Evolutionary conservation across 1,140 invertebrate genomes (phyloP).

Genomic region (Sitophilus oryzae): DNA sequence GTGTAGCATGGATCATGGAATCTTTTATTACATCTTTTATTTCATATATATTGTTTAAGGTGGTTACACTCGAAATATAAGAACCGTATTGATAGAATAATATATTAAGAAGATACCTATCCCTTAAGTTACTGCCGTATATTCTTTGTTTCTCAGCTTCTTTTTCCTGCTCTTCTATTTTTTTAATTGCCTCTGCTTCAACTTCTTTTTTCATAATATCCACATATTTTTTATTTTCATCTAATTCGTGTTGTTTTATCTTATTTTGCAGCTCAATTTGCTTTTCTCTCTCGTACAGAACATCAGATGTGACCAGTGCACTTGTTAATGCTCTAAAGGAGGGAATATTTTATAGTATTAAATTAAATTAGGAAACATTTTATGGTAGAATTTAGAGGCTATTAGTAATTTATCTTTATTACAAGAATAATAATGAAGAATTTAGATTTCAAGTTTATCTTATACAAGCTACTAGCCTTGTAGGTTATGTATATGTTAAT

Average conservation of each 20-base stretch:
- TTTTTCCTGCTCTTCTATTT: conserved; percentile 21
- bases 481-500: too few species aligned
- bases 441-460: too few species aligned
- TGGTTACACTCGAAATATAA: too few species aligned
- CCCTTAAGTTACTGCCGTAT: conserved; percentile 17
- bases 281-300: conserved; percentile 31
- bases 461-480: too few species aligned
- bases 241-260: conserved; percentile 27
- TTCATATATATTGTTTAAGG: too few species aligned
- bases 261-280: conserved; percentile 31
- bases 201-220: conserved; percentile 21
- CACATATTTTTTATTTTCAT: conserved; percentile 21
- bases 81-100: neutral
- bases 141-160: conserved; percentile 14
- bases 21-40: too few species aligned
- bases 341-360: neutral
- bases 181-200: conserved; percentile 16
- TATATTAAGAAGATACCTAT: conserved; percentile 3
- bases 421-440: too few species aligned
- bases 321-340: conserved; percentile 28
- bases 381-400: too few species aligned
- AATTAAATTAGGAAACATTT: conserved; percentile 3
- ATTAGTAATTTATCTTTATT: too few species aligned
- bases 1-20: too few species aligned
- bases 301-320: conserved; percentile 31